A percentile compares a stretch with the other conserved stretches of the same genome.
These are phyloP conservation scores for Nemotelus pantherinus DNA, from an alignment of 2,888 invertebrate genomes.

Conservation along the genomic window DNA sequence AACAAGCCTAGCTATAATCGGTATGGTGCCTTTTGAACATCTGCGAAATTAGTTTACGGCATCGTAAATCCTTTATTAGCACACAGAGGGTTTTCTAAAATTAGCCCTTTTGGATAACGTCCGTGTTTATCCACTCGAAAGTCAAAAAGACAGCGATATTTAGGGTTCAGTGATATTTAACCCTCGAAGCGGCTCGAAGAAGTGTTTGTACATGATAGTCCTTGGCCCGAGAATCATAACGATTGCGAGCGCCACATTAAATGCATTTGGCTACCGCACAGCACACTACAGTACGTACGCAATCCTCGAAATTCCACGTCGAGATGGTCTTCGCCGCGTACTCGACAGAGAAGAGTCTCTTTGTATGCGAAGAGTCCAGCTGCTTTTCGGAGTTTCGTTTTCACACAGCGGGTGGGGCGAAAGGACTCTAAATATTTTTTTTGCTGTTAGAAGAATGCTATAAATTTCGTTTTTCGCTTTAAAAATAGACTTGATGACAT, in stretches of 20 bases:
- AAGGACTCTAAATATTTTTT: neutral
- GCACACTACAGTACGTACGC: neutral
- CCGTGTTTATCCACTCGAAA: constrained; percentile 54
- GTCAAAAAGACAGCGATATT: constrained; percentile 51
- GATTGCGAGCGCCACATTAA: constrained; percentile 30
- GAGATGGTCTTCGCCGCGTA: constrained; percentile 4
- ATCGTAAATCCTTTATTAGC: constrained; percentile 54
- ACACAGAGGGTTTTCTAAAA: constrained; percentile 51
- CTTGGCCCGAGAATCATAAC: constrained; percentile 22
- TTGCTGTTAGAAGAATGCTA: neutral
- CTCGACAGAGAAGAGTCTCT: neutral
- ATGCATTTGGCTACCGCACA: constrained; percentile 7
- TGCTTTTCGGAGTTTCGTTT: constrained; percentile 6
- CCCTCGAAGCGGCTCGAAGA: constrained; percentile 20
- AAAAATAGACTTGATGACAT: too few species aligned
- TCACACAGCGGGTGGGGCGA: constrained; percentile 29
- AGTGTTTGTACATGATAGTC: constrained; percentile 41
- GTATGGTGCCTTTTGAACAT: constrained; percentile 45
- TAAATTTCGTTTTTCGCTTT: too few species aligned
- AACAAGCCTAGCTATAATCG: constrained; percentile 9
- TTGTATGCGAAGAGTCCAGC: constrained; percentile 32
- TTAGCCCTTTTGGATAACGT: constrained; percentile 52
- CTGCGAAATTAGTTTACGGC: constrained; percentile 50
- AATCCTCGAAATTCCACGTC: neutral
- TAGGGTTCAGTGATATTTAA: constrained; percentile 35